These are phyloP conservation scores for Lycocorax pyrrhopterus DNA, from an alignment of 2,113 vertebrate species.

Conservation along the genomic window DNA sequence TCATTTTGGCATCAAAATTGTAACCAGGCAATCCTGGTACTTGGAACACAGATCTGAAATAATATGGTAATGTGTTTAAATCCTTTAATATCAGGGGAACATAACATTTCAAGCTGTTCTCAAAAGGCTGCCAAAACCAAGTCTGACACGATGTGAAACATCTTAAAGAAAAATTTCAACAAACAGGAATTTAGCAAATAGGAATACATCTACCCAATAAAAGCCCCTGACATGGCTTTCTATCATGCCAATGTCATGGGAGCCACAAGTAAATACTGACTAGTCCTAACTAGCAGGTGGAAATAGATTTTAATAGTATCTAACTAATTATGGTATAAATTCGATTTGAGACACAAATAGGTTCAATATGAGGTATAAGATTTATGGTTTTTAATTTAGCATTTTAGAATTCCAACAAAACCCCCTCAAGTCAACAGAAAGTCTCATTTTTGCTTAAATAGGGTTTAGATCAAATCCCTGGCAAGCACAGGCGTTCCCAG, in stretches of 20 bases:
- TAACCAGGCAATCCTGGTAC: neutral
- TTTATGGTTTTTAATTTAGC: neutral
- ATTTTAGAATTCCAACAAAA: neutral
- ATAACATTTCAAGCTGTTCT: neutral
- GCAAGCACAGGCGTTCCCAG: neutral
- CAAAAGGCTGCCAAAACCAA: neutral
- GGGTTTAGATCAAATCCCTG: neutral
- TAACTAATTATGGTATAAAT: neutral
- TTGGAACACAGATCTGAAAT: neutral
- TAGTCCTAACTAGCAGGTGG: neutral
- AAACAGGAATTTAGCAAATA: neutral
- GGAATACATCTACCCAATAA: neutral
- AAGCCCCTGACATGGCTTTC: neutral
- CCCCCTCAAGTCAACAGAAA: neutral
- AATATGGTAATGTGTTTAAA: neutral
- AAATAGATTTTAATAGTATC: neutral
- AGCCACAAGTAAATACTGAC: neutral
- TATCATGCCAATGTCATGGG: neutral
- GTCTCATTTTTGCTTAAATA: neutral
- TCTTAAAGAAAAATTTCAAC: neutral
- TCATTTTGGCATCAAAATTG: neutral
- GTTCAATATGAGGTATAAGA: neutral
- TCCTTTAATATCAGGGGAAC: neutral
- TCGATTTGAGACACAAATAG: neutral
- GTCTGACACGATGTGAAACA: neutral